These are phyloP conservation scores for Cheirogaleus major DNA, from an alignment of 2,797 vertebrate species.

Conservation along the genomic window DNA sequence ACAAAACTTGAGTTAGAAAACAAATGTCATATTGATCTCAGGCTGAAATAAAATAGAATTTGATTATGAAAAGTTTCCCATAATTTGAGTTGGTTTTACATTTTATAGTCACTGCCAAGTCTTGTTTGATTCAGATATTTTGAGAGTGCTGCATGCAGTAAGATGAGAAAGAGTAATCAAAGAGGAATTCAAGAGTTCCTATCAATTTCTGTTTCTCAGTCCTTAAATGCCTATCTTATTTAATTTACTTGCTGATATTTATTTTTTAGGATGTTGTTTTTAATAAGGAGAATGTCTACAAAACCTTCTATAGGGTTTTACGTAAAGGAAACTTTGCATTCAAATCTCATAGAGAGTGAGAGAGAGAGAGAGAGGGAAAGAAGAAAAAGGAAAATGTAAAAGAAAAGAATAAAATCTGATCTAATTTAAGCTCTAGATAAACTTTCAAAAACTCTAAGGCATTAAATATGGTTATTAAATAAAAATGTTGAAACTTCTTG, in stretches of 20 bases:
- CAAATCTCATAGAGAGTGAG: no score
- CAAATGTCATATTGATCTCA: neutral
- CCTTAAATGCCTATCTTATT: neutral
- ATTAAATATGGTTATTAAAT: slow-evolving; percentile 51
- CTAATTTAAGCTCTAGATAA: slow-evolving; percentile 35
- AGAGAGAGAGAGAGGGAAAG: no score
- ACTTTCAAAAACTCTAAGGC: slow-evolving; percentile 2
- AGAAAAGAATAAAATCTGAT: slow-evolving; percentile 13
- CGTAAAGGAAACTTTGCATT: neutral
- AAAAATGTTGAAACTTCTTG: slow-evolving; percentile 53
- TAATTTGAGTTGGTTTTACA: neutral
- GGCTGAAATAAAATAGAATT: neutral
- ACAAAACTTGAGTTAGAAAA: slow-evolving; percentile 6
- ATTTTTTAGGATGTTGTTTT: neutral
- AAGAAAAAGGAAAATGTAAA: neutral
- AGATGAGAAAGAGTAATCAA: neutral
- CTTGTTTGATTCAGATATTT: neutral
- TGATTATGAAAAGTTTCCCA: neutral
- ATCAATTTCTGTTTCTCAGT: neutral
- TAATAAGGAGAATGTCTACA: neutral
- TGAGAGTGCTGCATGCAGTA: neutral
- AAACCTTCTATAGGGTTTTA: neutral
- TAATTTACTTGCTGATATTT: neutral
- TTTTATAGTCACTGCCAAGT: neutral
- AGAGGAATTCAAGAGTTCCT: neutral